A percentile compares a stretch with the other conserved stretches of the same genome.
These are phyloP conservation scores for Portunus trituberculatus DNA, from an alignment of 1,140 invertebrate genomes.

Conservation along the genomic window DNA sequence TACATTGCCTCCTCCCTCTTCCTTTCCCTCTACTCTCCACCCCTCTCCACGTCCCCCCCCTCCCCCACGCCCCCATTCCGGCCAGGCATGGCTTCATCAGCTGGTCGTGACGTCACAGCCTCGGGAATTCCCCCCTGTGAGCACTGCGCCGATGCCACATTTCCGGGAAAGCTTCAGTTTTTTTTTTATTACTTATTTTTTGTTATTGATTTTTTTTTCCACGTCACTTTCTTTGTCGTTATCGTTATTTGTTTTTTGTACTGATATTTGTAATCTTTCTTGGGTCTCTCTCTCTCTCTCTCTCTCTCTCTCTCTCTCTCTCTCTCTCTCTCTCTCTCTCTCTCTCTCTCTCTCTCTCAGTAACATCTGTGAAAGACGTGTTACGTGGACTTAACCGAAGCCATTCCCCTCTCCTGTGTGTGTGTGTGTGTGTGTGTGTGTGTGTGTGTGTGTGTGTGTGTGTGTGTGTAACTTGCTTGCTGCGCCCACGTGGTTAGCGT, in stretches of 20 bases:
- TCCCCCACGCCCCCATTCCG: neutral
- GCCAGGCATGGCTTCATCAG: neutral
- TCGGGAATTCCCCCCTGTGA: neutral
- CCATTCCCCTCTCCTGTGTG: no score
- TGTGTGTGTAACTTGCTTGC: neutral
- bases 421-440: no score
- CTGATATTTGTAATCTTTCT: no score
- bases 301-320: slow-evolving; percentile 3
- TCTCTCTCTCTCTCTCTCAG: no score
- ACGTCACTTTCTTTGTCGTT: neutral
- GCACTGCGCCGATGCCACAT: neutral
- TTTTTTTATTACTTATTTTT: neutral
- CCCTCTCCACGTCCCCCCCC: no score
- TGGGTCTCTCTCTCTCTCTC: slow-evolving; percentile 13
- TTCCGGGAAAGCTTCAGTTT: neutral
- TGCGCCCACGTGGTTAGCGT: neutral
- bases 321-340: no score
- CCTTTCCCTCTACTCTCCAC: no score
- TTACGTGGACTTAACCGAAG: no score
- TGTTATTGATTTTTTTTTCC: neutral
- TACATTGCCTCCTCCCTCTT: neutral
- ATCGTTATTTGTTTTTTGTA: neutral
- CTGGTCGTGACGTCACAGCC: neutral
- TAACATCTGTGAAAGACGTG: no score
- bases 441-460: slow-evolving; percentile 12